Evolutionary conservation across 2,797 vertebrate genomes (phyloP), one percentile per base, ranked within the genome.

Genomic region (Pseudomugil tenellus): DNA sequence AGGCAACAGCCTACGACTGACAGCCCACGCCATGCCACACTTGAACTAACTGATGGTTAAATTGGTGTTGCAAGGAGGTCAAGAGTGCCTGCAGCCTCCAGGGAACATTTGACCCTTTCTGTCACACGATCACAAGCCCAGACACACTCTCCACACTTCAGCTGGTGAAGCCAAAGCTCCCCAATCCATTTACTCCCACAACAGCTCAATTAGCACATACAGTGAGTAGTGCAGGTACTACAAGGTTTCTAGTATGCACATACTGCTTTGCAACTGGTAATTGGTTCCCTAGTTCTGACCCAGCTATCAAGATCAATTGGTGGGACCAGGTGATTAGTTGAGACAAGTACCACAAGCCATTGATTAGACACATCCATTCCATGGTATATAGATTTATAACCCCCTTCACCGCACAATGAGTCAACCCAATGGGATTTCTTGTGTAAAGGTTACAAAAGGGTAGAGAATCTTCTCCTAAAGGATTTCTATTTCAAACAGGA

Each of bases 391-490:
- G 89, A 91, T 92, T 87, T 84, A 90, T 83, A 85, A 87, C 77
- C 64, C 74, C 72, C 34, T 79, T 59, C 69, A 25, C 83, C 34
- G 64, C 84, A 85, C 87, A 88, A 86, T 87, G 84, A 84, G 80
- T 84, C 83, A 72, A 81, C 74, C 88, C 84, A 26, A 83, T 84
- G 87, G 91, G 85, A 91, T 84, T 89, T 80, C 81, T 90, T 86
- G 77, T 88, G 85, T 86, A 91, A 92, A 92, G 89, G 89, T 92
- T 91, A 86, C 73, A 87, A 86, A 92, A 92, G 89, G 89, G 87
- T 91, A 89, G 76, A 83, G 75, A 89, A 88, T 87, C 74, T 61
- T 65, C 76, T 86, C 78, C 80, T 87, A 85, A 88, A 87, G 86
- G 88, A 92, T 91, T 91, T 91, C 88, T 78, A 84, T 90, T 90